Conservation (phyloP, 2,797 vertebrate genomes). For the Astyanax mexicanus region DNA sequence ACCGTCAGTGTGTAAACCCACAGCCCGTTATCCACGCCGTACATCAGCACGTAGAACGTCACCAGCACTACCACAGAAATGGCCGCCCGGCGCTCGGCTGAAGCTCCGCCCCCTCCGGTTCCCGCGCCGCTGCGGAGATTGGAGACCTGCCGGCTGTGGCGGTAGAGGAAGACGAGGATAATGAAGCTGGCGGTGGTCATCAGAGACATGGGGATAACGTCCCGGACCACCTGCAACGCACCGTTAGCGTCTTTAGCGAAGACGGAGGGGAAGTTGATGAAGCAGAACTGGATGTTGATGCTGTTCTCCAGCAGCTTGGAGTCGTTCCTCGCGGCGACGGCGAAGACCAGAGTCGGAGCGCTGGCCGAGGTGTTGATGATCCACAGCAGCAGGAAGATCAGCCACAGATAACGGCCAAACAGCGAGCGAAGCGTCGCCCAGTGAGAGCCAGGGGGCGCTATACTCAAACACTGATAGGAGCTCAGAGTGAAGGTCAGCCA, state of each 20-base stretch:
- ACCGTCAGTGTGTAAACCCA: conserved; percentile 81
- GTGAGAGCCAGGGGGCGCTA: conserved; percentile 72
- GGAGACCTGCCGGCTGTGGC: conserved; percentile 73
- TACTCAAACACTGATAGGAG: conserved; percentile 76
- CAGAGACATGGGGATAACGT: conserved; percentile 77
- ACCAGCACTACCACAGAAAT: conserved; percentile 75
- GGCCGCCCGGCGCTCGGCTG: conserved; percentile 71
- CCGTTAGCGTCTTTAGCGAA: conserved; percentile 65
- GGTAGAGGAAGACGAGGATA: conserved; percentile 77
- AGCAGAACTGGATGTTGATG: conserved; percentile 77
- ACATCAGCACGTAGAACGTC: conserved; percentile 75
- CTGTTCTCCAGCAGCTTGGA: conserved; percentile 54
- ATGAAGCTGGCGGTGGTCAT: conserved; percentile 76
- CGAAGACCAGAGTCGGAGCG: conserved; percentile 63
- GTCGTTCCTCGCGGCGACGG: conserved; percentile 58
- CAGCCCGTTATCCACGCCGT: conserved; percentile 77
- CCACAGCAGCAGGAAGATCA: conserved; percentile 74
- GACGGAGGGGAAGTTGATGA: conserved; percentile 70
- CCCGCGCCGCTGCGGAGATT: conserved; percentile 58
- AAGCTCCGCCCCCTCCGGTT: background rate
- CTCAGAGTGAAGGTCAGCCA: conserved; percentile 82
- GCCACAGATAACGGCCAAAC: conserved; percentile 60
- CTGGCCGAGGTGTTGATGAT: conserved; percentile 72
- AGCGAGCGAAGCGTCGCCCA: conserved; percentile 63
- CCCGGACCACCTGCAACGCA: conserved; percentile 71